Conservation (phyloP, 2,888 invertebrate species). For the Alcis repandata region DNA sequence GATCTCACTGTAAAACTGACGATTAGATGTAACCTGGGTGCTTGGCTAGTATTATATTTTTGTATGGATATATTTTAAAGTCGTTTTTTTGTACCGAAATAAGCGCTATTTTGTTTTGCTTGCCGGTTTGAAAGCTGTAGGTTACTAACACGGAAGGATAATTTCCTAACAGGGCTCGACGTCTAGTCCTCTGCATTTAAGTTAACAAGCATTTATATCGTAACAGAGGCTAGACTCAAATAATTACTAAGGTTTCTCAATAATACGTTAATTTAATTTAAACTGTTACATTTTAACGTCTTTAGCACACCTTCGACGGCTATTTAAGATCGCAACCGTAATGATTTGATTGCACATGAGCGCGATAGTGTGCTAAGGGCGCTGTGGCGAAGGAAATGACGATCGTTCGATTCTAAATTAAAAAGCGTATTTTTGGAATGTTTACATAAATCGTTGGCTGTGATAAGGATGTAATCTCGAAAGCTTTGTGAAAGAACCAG, state of each 20-base stretch:
- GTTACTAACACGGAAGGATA: slow-evolving; percentile 19
- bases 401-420: slow-evolving; percentile 32
- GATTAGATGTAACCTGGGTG: slow-evolving; percentile 64
- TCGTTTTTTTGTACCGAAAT: slow-evolving; percentile 34
- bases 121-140: slow-evolving; percentile 19
- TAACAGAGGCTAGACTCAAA: slow-evolving; percentile 21
- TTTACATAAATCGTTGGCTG: slow-evolving; percentile 73
- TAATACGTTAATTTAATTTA: slow-evolving; percentile 9
- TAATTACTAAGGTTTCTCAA: slow-evolving; percentile 25
- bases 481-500: slow-evolving; percentile 44
- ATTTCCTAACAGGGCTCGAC: slow-evolving; percentile 18
- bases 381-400: neutral
- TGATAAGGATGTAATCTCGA: slow-evolving; percentile 70
- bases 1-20: slow-evolving; percentile 68
- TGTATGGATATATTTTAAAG: slow-evolving; percentile 45
- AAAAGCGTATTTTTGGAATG: slow-evolving; percentile 65
- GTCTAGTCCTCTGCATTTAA: slow-evolving; percentile 32
- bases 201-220: slow-evolving; percentile 25
- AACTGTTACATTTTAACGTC: slow-evolving; percentile 8
- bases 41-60: slow-evolving; percentile 68
- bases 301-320: neutral
- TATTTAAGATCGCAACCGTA: neutral
- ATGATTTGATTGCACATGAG: neutral
- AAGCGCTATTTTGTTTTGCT: slow-evolving; percentile 26
- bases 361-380: slow-evolving; percentile 5